phyloP scores from a whole-genome alignment of 2,797 vertebrate species.

The Craterocephalus amniculus region DNA sequence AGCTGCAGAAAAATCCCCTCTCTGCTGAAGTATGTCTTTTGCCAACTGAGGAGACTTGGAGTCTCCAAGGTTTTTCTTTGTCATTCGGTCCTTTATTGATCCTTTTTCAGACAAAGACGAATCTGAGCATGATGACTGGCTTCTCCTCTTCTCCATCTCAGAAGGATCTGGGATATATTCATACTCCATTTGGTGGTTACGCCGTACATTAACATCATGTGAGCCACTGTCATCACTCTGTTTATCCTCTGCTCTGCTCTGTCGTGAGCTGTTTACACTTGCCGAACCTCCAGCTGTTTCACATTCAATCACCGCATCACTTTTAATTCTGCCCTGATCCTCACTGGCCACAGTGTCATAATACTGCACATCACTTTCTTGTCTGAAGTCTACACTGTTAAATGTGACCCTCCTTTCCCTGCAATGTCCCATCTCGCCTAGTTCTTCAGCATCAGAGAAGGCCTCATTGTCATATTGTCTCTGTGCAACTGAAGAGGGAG shows the following conservation, averaged over 20 bases:
- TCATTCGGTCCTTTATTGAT: slow-evolving; percentile 26
- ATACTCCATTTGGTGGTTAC: slow-evolving; percentile 48
- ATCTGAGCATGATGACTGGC: slow-evolving; percentile 64
- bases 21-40: slow-evolving; percentile 60
- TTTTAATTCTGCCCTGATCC: slow-evolving; percentile 35
- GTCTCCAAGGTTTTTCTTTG: slow-evolving; percentile 1
- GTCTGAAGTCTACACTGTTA: slow-evolving; percentile 47
- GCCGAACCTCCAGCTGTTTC: slow-evolving; percentile 41
- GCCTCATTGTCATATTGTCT: slow-evolving; percentile 82
- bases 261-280: slow-evolving; percentile 29
- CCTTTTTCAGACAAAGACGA: slow-evolving; percentile 54
- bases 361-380: slow-evolving; percentile 60
- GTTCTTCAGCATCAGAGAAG: slow-evolving; percentile 71
- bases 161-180: slow-evolving; percentile 68
- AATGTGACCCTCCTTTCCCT: slow-evolving; percentile 80
- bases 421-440: slow-evolving; percentile 21
- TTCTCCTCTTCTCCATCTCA: slow-evolving; percentile 47
- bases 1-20: slow-evolving; percentile 30
- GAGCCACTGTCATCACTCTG: slow-evolving; percentile 36
- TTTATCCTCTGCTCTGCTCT: slow-evolving; percentile 24
- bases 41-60: slow-evolving; percentile 27
- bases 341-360: slow-evolving; percentile 68
- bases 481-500: slow-evolving; percentile 41
- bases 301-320: slow-evolving; percentile 43
- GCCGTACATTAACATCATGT: not conserved